These are phyloP conservation scores for Apolygus lucorum DNA, from an alignment of 1,140 invertebrate genomes.

Conservation along the genomic window DNA sequence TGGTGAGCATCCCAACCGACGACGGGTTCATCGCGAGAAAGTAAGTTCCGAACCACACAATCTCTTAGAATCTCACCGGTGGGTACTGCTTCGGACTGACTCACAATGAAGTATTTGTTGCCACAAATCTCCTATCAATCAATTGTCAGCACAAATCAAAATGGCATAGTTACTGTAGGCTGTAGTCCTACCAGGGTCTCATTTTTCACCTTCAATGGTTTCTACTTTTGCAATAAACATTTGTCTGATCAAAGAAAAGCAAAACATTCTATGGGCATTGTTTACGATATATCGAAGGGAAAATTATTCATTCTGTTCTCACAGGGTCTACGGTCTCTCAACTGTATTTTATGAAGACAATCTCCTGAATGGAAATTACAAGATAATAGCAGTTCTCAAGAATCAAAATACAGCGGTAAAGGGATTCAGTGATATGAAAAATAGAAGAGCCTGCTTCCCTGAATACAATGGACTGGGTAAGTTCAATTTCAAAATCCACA, in stretches of 20 bases:
- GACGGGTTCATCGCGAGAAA: conserved; percentile 8
- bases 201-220: too few species aligned
- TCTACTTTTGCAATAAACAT: too few species aligned
- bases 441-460: conserved; percentile 9
- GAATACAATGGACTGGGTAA: conserved; percentile 21
- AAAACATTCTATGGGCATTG: too few species aligned
- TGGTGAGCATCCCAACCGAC: conserved; percentile 14
- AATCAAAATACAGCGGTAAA: neutral
- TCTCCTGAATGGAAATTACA: neutral
- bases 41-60: neutral
- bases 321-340: neutral
- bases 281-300: too few species aligned
- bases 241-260: too few species aligned
- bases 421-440: neutral
- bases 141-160: too few species aligned
- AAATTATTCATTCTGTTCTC: neutral
- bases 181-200: too few species aligned
- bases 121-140: too few species aligned
- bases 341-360: conserved; percentile 16
- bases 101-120: too few species aligned
- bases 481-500: too few species aligned
- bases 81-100: too few species aligned
- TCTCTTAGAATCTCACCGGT: neutral
- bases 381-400: conserved; percentile 18
- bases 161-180: too few species aligned